A percentile compares a stretch with the other conserved stretches of the same genome.
These are phyloP conservation scores for Dolichoris vasculosae DNA, from an alignment of 1,140 invertebrate genomes.

Conservation along the genomic window DNA sequence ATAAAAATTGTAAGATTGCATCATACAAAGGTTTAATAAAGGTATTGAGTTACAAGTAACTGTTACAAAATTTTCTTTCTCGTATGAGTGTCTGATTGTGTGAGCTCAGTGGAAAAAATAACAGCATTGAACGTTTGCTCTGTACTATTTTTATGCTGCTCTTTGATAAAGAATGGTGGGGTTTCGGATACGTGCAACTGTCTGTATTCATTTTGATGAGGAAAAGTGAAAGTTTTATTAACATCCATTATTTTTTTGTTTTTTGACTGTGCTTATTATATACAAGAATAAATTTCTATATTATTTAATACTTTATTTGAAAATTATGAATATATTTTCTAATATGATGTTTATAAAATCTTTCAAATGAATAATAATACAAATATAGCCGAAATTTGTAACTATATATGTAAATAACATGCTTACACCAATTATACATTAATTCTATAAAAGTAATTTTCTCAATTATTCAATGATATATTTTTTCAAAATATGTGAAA, in stretches of 20 bases:
- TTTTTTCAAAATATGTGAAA: too few species aligned
- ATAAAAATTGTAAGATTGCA: background rate
- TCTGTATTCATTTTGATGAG: background rate
- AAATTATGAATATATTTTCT: too few species aligned
- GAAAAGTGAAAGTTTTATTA: background rate
- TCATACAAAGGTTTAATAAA: background rate
- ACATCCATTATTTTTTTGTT: background rate
- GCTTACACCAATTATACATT: too few species aligned
- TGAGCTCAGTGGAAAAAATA: background rate
- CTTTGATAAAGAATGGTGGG: background rate
- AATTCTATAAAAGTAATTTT: too few species aligned
- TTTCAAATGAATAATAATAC: too few species aligned
- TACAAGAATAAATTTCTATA: too few species aligned
- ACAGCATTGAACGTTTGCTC: background rate
- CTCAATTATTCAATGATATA: too few species aligned
- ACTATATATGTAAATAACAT: too few species aligned
- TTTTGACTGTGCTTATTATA: background rate
- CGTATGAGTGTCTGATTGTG: background rate
- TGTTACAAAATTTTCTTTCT: background rate
- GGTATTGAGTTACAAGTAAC: background rate
- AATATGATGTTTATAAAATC: too few species aligned
- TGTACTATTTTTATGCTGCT: conserved; percentile 18
- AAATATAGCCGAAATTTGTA: too few species aligned
- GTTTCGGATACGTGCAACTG: background rate
- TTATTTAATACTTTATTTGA: too few species aligned